Base-by-base conservation (phyloP, 2,113 vertebrate genomes). In the Cynoglossus semilaevis region DNA sequence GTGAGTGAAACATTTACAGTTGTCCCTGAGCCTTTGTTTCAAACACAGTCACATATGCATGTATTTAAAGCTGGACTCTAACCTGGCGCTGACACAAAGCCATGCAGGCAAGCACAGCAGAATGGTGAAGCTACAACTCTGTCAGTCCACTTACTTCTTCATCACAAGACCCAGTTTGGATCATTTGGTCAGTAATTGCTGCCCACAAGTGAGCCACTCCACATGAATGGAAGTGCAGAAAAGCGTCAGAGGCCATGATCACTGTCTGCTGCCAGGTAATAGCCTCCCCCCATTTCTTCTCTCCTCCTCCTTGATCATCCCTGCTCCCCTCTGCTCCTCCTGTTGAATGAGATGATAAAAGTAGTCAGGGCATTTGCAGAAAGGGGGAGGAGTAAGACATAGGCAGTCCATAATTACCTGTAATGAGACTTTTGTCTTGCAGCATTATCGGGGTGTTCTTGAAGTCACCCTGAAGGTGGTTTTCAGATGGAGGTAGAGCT, bases 391-490 rank as follows among this genome's bases (percentile, higher is more conserved):
- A 51, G 45, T 42, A 46, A 1, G 73, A 84, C 90, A 94, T 92
- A 89, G 90, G 92, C 92, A 89, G 89, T 86, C 90, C 87, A 90
- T 95, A 96, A 98, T 96, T 95, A 94, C 76, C 80, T 91, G 90
- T 95, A 96, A 97, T 95, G 90, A 95, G 74, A 92, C 90, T 94
- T 96, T 98, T 97, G 94, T 98, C 92, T 97, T 92, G 90, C 62
- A 68, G 88, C 84, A 91, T 94, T 92, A 91, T 91, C 88, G 91
- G 90, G 93, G 93, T 92, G 86, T 92, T 94, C 93, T 94, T 95
- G 92, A 97, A 93, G 91, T 94, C 89, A 87, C 91, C 83, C 86
- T 70, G 44, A 5, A 58, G 82, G 82, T 86, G 82, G 83, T 84
- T 91, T 88, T 91, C 93, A 92, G 91, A 92, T 88, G 85, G 91